phyloP scores from a whole-genome alignment of 2,797 vertebrate genomes.

The Stomatorhinus walkeri region DNA sequence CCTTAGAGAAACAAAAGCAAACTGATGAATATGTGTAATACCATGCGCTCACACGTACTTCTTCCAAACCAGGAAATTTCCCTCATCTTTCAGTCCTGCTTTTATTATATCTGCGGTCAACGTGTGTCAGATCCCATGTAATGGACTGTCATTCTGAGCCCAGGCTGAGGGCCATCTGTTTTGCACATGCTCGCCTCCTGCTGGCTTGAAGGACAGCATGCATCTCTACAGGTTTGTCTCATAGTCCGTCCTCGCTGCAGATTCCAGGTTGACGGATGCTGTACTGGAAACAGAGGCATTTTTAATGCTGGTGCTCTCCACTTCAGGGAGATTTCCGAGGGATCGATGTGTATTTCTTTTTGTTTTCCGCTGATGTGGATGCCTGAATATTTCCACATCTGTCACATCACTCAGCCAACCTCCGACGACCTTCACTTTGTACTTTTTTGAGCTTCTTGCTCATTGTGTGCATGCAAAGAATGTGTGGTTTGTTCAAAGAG shows the following conservation, averaged over 20 bases:
- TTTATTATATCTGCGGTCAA: neutral
- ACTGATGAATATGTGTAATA: constrained; percentile 12
- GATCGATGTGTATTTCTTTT: neutral
- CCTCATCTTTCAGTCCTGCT: neutral
- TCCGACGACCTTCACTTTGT: neutral
- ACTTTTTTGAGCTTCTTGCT: neutral
- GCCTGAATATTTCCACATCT: neutral
- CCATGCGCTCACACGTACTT: neutral
- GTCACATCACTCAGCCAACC: constrained; percentile 14
- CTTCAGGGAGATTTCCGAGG: neutral
- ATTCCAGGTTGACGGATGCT: neutral
- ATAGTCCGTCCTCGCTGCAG: neutral
- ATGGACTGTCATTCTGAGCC: neutral
- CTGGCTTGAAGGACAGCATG: neutral
- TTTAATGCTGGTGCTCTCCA: neutral
- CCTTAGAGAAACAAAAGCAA: constrained; percentile 12
- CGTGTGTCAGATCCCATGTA: neutral
- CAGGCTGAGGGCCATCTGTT: neutral
- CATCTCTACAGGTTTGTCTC: neutral
- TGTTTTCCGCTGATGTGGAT: neutral
- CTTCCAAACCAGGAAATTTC: neutral
- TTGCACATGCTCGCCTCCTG: neutral
- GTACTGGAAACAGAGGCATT: neutral
- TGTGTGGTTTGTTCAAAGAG: neutral
- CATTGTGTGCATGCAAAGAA: neutral